These are phyloP conservation scores for Ischnura elegans DNA, from an alignment of 2,888 invertebrate species.

Conservation along the genomic window DNA sequence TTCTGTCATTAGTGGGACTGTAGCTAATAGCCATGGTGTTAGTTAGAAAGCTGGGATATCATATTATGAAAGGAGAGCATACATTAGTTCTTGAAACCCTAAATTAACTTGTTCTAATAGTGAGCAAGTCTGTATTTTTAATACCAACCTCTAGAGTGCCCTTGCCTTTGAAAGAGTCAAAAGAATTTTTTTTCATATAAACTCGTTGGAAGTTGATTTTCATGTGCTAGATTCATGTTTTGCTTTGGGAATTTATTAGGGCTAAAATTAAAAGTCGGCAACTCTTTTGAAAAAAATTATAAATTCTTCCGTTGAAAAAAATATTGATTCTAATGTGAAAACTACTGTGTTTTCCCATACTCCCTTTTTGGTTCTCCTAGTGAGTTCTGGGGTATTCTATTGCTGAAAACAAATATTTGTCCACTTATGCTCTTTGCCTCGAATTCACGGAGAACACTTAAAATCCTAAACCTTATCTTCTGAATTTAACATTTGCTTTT, in stretches of 20 bases:
- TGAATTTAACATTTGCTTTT: neutral
- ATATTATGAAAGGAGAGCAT: constrained; percentile 15
- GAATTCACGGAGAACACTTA: neutral
- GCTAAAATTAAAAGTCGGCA: neutral
- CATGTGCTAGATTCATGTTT: neutral
- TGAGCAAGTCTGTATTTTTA: neutral
- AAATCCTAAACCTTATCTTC: neutral
- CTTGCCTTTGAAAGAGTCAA: neutral
- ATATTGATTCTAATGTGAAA: too few species aligned
- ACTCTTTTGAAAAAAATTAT: neutral
- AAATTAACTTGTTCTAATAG: neutral
- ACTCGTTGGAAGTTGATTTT: neutral
- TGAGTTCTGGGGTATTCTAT: neutral
- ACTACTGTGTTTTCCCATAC: neutral
- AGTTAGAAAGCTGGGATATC: neutral
- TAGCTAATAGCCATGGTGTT: neutral
- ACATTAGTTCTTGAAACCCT: neutral
- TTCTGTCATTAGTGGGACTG: neutral
- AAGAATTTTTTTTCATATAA: neutral
- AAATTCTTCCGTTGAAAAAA: neutral
- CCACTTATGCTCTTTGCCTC: neutral
- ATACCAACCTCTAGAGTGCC: neutral
- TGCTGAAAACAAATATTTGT: neutral
- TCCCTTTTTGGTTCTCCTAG: neutral
- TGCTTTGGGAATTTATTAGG: neutral